Percentiles rank a stretch among this genome's conserved stretches.
phyloP scores from a whole-genome alignment of 2,888 invertebrate genomes.

The Hyposoter didymator region DNA sequence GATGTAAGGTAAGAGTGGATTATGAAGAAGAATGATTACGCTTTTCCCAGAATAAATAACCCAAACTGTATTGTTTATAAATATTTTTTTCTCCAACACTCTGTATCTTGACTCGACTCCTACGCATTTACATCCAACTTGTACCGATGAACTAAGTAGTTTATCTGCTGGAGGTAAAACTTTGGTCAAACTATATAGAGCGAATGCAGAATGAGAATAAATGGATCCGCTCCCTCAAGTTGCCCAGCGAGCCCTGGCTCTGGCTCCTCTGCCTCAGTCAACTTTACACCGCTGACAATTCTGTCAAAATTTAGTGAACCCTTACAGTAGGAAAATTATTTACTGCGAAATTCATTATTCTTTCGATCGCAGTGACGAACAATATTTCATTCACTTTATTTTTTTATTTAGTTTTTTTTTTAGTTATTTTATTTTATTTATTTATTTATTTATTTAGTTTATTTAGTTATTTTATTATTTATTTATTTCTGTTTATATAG shows the following conservation, averaged over 20 bases:
- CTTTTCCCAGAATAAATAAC: neutral
- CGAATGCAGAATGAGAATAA: constrained; percentile 33
- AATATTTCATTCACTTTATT: too few relatives aligned
- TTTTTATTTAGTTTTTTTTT: too few relatives aligned
- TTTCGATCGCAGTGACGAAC: too few relatives aligned
- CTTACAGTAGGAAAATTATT: too few relatives aligned
- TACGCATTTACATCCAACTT: neutral
- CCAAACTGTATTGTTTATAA: neutral
- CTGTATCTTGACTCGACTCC: neutral
- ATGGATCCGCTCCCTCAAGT: constrained; percentile 8
- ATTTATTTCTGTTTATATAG: too few relatives aligned
- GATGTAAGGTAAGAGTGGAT: neutral
- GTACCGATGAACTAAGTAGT: constrained; percentile 5
- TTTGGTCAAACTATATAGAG: constrained; percentile 2
- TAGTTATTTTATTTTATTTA: too few relatives aligned
- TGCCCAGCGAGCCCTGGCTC: neutral
- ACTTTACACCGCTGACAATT: neutral
- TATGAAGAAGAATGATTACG: neutral
- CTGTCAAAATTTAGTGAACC: neutral
- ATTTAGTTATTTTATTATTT: too few relatives aligned
- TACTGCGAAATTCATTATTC: too few relatives aligned
- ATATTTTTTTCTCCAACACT: neutral
- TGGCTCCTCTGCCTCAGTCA: neutral
- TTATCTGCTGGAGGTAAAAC: neutral
- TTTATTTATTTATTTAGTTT: too few relatives aligned